Conservation (phyloP, 2,888 invertebrate species). For the Campaea margaritaria region DNA sequence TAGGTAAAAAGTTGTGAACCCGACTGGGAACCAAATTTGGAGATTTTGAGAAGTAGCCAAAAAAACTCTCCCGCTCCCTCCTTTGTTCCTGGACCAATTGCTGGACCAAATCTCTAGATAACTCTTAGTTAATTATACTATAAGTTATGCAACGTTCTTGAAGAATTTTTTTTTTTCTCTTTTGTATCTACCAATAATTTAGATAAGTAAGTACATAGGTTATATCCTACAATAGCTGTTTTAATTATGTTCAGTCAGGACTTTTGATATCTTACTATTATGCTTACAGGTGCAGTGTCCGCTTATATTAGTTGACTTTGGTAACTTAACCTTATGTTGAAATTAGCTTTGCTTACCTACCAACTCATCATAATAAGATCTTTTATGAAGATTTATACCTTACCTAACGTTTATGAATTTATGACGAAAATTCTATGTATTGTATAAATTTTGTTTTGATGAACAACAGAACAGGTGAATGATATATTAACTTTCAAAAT, state of each 20-base stretch:
- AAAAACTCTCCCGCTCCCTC: too few species aligned
- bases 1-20: too few species aligned
- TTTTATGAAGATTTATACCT: neutral
- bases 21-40: too few species aligned
- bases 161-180: too few species aligned
- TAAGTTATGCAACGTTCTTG: too few species aligned
- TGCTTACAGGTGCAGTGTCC: neutral
- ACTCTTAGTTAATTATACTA: neutral
- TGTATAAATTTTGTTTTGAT: constrained; percentile 14
- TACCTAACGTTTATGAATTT: constrained; percentile 9
- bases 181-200: neutral
- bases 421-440: constrained; percentile 12
- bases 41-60: too few species aligned
- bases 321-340: neutral
- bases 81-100: too few species aligned
- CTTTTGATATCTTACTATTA: too few species aligned
- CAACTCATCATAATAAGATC: neutral
- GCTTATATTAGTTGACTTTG: neutral
- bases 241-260: too few species aligned
- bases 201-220: too few species aligned
- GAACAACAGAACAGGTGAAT: constrained; percentile 6
- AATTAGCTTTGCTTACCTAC: neutral
- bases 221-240: too few species aligned
- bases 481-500: constrained; percentile 3
- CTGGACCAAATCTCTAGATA: too few species aligned